Base-by-base conservation (phyloP, 2,888 invertebrate species). In the Cecidostiba fungosa region DNA sequence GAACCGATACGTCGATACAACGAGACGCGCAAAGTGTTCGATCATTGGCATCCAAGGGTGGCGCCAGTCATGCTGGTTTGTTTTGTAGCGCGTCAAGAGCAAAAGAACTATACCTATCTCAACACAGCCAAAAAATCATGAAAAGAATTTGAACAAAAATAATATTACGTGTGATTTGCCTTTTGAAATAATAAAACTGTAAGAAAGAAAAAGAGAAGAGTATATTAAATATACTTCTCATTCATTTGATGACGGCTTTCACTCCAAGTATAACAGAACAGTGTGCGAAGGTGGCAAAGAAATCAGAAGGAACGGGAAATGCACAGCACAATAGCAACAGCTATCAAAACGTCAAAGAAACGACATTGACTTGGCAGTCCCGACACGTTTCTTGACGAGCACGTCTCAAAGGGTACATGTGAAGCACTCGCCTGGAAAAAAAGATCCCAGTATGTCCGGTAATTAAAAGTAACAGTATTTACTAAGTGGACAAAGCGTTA, bases 401-500 rank as follows among this genome's bases (percentile, higher is more conserved):
- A n/a, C 77, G 62, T 47, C 50, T 47, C 66, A 47, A 79, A 78
- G 66, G 78, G 12, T 78, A 79, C 50, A 74, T n/a, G 74, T 36
- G 26, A 74, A 43, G 47, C 70, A 36, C 29, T 85, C 36, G 36
- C 47, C 47, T 72, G 23, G 70, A 85, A 85, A 85, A 72, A 74
- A 70, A 85, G 70, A 77, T 39, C 77, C 47, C 77, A n/a, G 26
- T 47, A 14, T 59, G 26, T 73, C 62, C 77, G 66, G 81, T 77
- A 85, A 82, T 82, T 85, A 82, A 85, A 85, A 73, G 73, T 73
- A 85, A 70, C 76, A 54, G 79, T 39, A 84, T 69, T 59, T n/a
- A 5, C 26, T 76, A 80, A 77, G 19, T 72, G 72, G 77, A 66
- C 59, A 85, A 77, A 81, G 70, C 47, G 62, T 32, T 72, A n/a